Evolutionary conservation across 2,888 invertebrate genomes (phyloP), one percentile per base, ranked within the genome.

Genomic region (Drosophila acutilabella): DNA sequence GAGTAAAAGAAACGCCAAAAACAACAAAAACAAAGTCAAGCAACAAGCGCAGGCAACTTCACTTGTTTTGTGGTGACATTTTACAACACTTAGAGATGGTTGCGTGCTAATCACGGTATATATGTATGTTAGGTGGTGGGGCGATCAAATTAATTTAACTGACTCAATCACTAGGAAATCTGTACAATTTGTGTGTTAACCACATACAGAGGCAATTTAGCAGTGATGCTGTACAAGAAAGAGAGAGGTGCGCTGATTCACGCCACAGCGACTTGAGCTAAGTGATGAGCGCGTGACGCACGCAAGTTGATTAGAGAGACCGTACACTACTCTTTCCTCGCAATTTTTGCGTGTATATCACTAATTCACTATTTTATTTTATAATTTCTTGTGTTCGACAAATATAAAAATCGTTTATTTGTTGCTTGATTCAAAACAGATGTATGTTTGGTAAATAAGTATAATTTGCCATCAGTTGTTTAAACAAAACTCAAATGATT

Each of bases 211-310:
- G 16, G 41, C 53, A 18, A 53, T 41, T 30, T 18, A 53, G 40
- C 53, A 53, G 41, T 51, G 50, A 51, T 51, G 36, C 44, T 44
- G 14, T n/a, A 40, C 38, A 14, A 45, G 45, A 70, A 48, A 64
- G 54, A 47, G 47, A 58, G 45, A 52, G 51, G 45, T 38, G 11
- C 36, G 51, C 56, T 71, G 64, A 60, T 33, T 71, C 71, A 71
- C 51, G 20, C 30, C 6, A 20, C 18, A 41, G 33, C 20, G 10
- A 18, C 3, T 14, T 11, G 18, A 20, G 33, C 3, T 16, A 7
- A 53, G 53, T 18, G 40, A 40, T 48, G 57, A 40, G 57, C 18
- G 16, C 40, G 48, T 58, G 57, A 58, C n/a, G 36, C 57, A 57
- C 23, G 11, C 20, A 16, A 16, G 7, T 30, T 7, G 30, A 26